Evolutionary conservation across 1,140 invertebrate species (phyloP).

Genomic region (Drosophila watanabei): DNA sequence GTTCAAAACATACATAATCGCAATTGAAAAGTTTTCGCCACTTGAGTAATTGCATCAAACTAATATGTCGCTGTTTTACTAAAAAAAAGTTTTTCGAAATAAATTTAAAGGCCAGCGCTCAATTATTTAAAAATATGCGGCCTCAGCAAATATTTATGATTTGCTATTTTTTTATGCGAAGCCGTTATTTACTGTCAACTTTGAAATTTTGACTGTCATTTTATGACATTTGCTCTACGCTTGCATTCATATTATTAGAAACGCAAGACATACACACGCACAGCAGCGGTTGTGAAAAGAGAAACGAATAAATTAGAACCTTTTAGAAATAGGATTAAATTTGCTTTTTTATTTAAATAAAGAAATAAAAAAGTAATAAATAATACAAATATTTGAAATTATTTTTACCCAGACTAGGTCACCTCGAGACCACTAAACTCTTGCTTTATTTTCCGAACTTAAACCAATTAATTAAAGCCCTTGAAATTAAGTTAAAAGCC

Average conservation of each 20-base stretch:
- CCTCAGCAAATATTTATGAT: neutral
- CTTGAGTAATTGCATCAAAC: conserved; percentile 21
- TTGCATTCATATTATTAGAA: conserved; percentile 28
- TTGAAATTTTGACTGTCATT: conserved; percentile 12
- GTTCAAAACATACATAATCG: conserved; percentile 35
- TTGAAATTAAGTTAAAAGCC: neutral
- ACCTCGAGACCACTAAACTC: neutral
- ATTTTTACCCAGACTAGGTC: no score
- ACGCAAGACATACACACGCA: neutral
- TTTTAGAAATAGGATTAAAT: neutral
- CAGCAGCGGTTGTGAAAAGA: conserved; percentile 5
- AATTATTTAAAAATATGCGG: conserved; percentile 3
- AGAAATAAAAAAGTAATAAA: no score
- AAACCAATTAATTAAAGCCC: neutral
- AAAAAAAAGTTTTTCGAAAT: conserved; percentile 15
- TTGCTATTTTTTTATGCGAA: neutral
- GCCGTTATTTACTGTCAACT: conserved; percentile 20
- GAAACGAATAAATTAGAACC: neutral
- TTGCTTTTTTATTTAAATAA: neutral
- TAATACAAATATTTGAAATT: no score
- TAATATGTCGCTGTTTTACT: neutral
- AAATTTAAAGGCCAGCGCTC: neutral
- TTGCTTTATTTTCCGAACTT: no score
- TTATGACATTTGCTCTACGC: conserved; percentile 42
- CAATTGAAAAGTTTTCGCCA: conserved; percentile 34